Evolutionary conservation across 2,797 vertebrate genomes (phyloP), one percentile per base, ranked within the genome.

Genomic region (Coilia nasus): DNA sequence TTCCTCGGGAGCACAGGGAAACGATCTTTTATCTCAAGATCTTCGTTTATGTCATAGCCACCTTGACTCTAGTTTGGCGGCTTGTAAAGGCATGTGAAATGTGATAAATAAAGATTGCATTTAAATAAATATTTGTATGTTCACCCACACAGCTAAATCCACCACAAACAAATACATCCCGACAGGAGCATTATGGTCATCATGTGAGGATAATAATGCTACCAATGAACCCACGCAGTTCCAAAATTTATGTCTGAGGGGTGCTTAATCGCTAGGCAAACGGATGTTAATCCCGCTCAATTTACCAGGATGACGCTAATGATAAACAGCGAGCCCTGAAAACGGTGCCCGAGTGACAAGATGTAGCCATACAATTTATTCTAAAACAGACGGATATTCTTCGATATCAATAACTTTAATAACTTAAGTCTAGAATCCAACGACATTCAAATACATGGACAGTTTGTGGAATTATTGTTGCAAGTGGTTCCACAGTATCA

Each of bases 401-500:
- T 41, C 71, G 5, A 67, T 17, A 67, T 71, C 28, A 31, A 71
- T 71, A 71, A 71, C 64, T 71, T 71, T 71, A 14, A 71, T 31
- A 7, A 25, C 25, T 64, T 64, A 1, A 31, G 31, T 31, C 28
- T 14, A 78, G 71, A 17, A 19, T 21, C 17, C 31, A 78, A 41
- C 7, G 31, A 6, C 71, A 17, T 44, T 44, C 14, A 44, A 44
- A 60, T 1, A 21, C 21, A 78, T 9, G 31, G 15, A 21, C 41
- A 78, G 41, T 78, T 41, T 78, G 71, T 78, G 71, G 35, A 21
- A 57, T 84, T 54, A 75, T 41, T 57, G 64, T 12, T 54, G 15
- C 35, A 17, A 71, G 71, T 80, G 86, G 84, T 86, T 88, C 81
- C 80, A 82, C 85, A 47, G 86, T 88, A 83, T 94, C 93, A 95